Evolutionary conservation across 2,888 invertebrate genomes (phyloP).

Genomic region (Meliscaeva auricollis): DNA sequence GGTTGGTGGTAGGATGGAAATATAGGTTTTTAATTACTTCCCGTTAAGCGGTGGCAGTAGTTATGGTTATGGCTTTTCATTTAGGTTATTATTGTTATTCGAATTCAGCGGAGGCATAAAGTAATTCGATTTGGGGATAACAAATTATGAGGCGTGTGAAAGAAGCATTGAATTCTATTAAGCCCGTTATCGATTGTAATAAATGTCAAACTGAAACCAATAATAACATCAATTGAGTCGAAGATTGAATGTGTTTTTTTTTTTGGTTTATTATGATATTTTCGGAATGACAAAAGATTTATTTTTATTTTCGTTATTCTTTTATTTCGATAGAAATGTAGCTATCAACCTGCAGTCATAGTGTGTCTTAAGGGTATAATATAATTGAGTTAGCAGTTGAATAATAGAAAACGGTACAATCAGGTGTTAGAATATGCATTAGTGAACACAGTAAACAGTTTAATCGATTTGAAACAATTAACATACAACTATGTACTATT

Average conservation of each 20-base stretch:
- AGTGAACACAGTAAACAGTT: too few species aligned
- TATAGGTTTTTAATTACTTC: constrained; percentile 44
- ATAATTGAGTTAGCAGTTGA: not conserved
- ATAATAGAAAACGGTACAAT: not conserved
- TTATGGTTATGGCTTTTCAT: constrained; percentile 40
- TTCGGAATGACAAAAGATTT: not conserved
- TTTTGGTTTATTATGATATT: constrained; percentile 3
- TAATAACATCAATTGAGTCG: constrained; percentile 16
- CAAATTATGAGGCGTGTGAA: constrained; percentile 25
- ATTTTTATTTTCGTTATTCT: not conserved
- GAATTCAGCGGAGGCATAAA: not conserved
- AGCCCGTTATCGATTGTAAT: constrained; percentile 4
- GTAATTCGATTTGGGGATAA: not conserved
- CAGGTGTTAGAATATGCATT: too few species aligned
- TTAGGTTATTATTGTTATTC: constrained; percentile 34
- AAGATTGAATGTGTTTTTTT: constrained; percentile 5
- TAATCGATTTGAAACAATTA: too few species aligned
- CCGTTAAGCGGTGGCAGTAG: constrained; percentile 18
- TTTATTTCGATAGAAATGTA: not conserved
- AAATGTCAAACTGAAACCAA: constrained; percentile 36
- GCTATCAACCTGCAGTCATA: too few species aligned
- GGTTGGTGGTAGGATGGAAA: constrained; percentile 1
- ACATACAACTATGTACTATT: too few species aligned
- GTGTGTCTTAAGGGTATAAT: too few species aligned
- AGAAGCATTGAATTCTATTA: constrained; percentile 15